Percentiles rank a stretch among this genome's conserved stretches.
phyloP scores from a whole-genome alignment of 2,113 vertebrate genomes.

The Anser brachyrhynchus region DNA sequence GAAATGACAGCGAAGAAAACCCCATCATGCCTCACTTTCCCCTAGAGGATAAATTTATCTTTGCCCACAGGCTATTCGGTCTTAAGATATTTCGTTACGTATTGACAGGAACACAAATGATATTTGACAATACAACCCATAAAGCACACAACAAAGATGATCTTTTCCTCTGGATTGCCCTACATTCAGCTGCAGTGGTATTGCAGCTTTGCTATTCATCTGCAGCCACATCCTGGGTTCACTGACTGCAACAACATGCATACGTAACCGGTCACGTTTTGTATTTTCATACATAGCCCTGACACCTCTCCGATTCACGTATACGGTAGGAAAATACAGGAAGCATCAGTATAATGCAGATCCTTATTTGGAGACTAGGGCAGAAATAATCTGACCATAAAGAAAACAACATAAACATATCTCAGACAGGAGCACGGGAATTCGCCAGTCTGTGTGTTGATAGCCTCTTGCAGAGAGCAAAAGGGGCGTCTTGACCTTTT shows the following conservation, averaged over 20 bases:
- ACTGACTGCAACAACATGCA: fast-evolving
- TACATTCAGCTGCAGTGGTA: background rate
- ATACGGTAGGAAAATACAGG: fast-evolving
- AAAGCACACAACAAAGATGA: background rate
- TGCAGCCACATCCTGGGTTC: background rate
- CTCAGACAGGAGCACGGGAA: background rate
- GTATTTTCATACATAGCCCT: background rate
- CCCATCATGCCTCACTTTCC: constrained; percentile 11
- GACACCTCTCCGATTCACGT: background rate
- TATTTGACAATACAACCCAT: constrained; percentile 23
- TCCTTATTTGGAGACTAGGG: background rate
- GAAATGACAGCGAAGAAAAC: background rate
- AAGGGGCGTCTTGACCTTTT: background rate
- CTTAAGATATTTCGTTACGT: background rate
- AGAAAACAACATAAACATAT: background rate
- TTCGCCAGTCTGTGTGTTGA: fast-evolving
- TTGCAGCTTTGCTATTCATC: background rate
- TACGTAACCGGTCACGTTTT: background rate
- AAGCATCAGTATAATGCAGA: fast-evolving
- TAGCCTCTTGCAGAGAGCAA: background rate
- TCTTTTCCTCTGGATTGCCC: background rate
- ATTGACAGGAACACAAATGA: constrained; percentile 42
- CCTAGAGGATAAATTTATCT: constrained; percentile 30
- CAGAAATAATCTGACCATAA: background rate
- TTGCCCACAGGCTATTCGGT: constrained; percentile 8